A percentile compares a stretch with the other conserved stretches of the same genome.
phyloP scores from a whole-genome alignment of 2,113 vertebrate genomes.

The Dolichallabes microphthalmus region DNA sequence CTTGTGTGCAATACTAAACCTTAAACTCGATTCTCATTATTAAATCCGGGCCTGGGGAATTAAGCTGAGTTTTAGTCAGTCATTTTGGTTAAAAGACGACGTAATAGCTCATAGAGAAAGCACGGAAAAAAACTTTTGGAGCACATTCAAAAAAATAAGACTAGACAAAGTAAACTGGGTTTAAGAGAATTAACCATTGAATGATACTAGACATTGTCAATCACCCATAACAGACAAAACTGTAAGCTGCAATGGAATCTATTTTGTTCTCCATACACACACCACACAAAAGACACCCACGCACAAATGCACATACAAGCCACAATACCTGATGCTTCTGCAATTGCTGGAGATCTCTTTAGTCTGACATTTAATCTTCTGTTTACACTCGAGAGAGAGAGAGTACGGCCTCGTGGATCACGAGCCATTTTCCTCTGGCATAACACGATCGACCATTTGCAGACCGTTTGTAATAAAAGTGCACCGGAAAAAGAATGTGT shows the following conservation, averaged over 20 bases:
- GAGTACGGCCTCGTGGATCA: background rate
- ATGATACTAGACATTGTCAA: background rate
- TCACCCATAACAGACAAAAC: background rate
- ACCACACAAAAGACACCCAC: conserved; percentile 1
- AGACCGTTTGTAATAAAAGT: background rate
- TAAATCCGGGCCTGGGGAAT: background rate
- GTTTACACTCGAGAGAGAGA: conserved; percentile 5
- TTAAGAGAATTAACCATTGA: background rate
- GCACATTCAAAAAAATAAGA: background rate
- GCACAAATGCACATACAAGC: background rate
- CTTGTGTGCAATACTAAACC: background rate
- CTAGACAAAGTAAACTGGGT: background rate
- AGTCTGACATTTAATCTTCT: conserved; percentile 37
- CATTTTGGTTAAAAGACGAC: background rate
- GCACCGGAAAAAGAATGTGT: background rate
- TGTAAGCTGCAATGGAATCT: background rate
- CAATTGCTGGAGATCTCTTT: conserved; percentile 19
- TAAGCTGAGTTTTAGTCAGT: background rate
- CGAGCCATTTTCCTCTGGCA: background rate
- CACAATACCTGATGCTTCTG: conserved; percentile 1
- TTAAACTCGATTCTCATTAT: background rate
- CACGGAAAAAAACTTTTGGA: background rate
- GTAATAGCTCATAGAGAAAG: conserved; percentile 5
- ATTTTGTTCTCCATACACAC: background rate
- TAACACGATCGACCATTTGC: background rate